Evolutionary conservation across 2,113 vertebrate genomes (phyloP).

Genomic region (Odocoileus hemionus): DNA sequence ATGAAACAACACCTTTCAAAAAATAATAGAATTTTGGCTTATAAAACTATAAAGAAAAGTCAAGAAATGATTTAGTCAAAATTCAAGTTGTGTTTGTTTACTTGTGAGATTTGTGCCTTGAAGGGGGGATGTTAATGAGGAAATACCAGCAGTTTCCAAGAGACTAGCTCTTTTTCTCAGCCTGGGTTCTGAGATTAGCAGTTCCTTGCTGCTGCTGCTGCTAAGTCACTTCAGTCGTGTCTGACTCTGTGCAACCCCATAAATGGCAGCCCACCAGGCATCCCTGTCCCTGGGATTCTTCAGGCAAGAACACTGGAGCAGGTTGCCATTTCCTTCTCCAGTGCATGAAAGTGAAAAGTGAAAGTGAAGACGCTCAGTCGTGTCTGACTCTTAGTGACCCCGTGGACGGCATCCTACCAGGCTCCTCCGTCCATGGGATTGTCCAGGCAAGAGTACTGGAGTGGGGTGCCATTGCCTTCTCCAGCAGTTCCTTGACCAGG

Average conservation of each 20-base stretch:
- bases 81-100: not conserved
- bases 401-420: fast-evolving
- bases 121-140: not conserved
- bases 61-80: not conserved
- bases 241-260: not conserved
- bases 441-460: not conserved
- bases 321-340: not conserved
- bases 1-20: not conserved
- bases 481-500: not conserved
- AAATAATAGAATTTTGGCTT: not conserved
- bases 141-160: not conserved
- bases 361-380: not conserved
- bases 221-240: not conserved
- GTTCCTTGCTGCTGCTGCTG: not conserved
- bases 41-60: not conserved
- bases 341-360: not conserved
- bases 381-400: not conserved
- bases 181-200: not conserved
- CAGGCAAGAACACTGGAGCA: not conserved
- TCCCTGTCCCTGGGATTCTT: fast-evolving
- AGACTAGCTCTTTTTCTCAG: not conserved
- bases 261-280: not conserved
- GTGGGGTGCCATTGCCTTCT: not conserved
- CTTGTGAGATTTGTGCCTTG: not conserved
- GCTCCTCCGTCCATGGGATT: not conserved